Percentiles rank a stretch among this genome's conserved stretches.
Evolutionary conservation across 1,140 invertebrate species (phyloP).

Genomic region (Parapsyche elsis): DNA sequence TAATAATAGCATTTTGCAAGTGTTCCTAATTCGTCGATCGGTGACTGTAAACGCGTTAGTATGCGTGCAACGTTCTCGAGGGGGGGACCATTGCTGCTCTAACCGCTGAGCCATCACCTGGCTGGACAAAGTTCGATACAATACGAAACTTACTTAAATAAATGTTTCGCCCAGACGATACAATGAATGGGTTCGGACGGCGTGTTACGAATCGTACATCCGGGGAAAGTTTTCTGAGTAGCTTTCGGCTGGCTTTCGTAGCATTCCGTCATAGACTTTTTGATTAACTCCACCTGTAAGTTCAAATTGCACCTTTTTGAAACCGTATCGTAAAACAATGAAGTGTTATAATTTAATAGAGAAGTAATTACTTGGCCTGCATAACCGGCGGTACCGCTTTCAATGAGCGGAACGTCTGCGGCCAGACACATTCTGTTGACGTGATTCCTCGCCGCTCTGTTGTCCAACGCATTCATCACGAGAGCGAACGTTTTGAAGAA

Average conservation of each 20-base stretch:
- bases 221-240: constrained; percentile 92
- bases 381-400: constrained; percentile 97
- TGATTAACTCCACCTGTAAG: constrained; percentile 85
- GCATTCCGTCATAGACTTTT: constrained; percentile 92
- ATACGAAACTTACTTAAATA: constrained; percentile 90
- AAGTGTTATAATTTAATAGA: background rate
- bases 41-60: too few relatives aligned
- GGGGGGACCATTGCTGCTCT: too few relatives aligned
- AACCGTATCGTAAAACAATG: background rate
- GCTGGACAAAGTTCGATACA: constrained; percentile 41
- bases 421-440: constrained; percentile 99
- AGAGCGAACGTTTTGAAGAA: constrained; percentile 94
- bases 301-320: too few relatives aligned
- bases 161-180: constrained; percentile 99
- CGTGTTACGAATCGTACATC: constrained; percentile 99
- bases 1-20: too few relatives aligned
- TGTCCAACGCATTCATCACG: constrained; percentile 98
- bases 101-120: too few relatives aligned
- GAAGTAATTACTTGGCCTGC: constrained; percentile 73
- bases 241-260: constrained; percentile 97
- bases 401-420: constrained; percentile 92
- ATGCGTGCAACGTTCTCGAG: too few relatives aligned
- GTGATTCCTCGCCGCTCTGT: constrained; percentile 95
- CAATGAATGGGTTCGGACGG: constrained; percentile 99
- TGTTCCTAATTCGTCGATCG: too few relatives aligned